A percentile compares a stretch with the other conserved stretches of the same genome.
These are phyloP conservation scores for Habroteleia sp. DNA, from an alignment of 2,888 invertebrate species.

Conservation along the genomic window DNA sequence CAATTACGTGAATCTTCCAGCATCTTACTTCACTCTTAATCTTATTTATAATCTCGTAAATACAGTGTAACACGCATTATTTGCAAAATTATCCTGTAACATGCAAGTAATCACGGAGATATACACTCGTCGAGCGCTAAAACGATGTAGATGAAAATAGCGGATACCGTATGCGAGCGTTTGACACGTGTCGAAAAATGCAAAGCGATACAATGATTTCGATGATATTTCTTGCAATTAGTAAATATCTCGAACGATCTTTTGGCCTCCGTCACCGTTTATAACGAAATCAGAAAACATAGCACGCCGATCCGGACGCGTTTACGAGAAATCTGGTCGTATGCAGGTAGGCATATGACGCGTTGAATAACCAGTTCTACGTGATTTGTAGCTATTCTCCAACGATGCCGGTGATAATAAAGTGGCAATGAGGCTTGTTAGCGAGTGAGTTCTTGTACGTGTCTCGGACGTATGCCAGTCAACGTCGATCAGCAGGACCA, in stretches of 20 bases:
- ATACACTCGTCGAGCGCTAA: conserved; percentile 5
- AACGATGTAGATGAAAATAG: conserved; percentile 26
- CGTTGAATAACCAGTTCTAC: conserved; percentile 75
- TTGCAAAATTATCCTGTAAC: conserved; percentile 38
- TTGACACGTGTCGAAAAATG: conserved; percentile 51
- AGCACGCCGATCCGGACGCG: conserved; percentile 58
- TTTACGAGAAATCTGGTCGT: conserved; percentile 64
- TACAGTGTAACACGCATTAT: conserved; percentile 34
- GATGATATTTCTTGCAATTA: conserved; percentile 60
- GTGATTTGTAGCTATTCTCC: conserved; percentile 79
- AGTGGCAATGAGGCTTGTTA: conserved; percentile 81
- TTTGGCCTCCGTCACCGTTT: conserved; percentile 50
- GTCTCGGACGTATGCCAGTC: conserved; percentile 69
- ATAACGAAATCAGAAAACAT: conserved; percentile 65
- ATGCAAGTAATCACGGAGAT: conserved; percentile 18
- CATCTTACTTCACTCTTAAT: conserved; percentile 10
- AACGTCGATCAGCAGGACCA: conserved; percentile 70
- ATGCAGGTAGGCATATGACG: conserved; percentile 69
- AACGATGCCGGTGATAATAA: conserved; percentile 79
- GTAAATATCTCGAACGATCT: conserved; percentile 63
- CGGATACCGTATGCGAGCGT: conserved; percentile 10
- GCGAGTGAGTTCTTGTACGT: conserved; percentile 70
- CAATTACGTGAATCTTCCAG: conserved; percentile 1
- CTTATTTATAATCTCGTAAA: conserved; percentile 34
- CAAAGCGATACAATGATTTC: conserved; percentile 7